phyloP scores from a whole-genome alignment of 2,113 vertebrate genomes.

The Willisornis vidua region DNA sequence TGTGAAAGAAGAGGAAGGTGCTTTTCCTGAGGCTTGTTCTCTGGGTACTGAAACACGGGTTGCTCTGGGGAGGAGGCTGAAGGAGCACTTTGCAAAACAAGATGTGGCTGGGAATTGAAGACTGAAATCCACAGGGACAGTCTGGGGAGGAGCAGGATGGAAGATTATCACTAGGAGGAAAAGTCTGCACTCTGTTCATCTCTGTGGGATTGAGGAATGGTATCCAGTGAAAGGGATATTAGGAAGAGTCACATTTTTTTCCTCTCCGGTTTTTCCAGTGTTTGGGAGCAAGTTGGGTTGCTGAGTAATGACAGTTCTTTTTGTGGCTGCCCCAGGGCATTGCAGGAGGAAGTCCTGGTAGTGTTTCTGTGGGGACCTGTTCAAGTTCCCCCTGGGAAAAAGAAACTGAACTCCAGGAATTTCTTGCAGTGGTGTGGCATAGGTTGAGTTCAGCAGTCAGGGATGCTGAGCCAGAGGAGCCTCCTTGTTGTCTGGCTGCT shows the following conservation, averaged over 20 bases:
- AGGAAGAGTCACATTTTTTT: not conserved
- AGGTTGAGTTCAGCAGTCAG: not conserved
- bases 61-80: not conserved
- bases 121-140: not conserved
- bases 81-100: not conserved
- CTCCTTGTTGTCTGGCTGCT: not conserved
- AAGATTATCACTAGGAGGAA: not conserved
- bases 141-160: not conserved
- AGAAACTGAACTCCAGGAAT: not conserved
- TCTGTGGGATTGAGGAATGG: not conserved
- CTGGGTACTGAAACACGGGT: not conserved
- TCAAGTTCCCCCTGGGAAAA: not conserved
- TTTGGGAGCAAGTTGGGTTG: not conserved
- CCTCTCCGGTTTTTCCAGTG: not conserved
- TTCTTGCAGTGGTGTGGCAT: not conserved
- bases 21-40: constrained; percentile 16
- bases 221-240: not conserved
- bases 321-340: not conserved
- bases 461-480: not conserved
- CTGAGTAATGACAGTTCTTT: not conserved
- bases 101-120: not conserved
- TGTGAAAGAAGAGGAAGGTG: constrained; percentile 36
- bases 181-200: not conserved
- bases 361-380: not conserved
- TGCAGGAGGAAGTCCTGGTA: not conserved